phyloP scores from a whole-genome alignment of 2,113 vertebrate species.

The Gadus chalcogrammus region DNA sequence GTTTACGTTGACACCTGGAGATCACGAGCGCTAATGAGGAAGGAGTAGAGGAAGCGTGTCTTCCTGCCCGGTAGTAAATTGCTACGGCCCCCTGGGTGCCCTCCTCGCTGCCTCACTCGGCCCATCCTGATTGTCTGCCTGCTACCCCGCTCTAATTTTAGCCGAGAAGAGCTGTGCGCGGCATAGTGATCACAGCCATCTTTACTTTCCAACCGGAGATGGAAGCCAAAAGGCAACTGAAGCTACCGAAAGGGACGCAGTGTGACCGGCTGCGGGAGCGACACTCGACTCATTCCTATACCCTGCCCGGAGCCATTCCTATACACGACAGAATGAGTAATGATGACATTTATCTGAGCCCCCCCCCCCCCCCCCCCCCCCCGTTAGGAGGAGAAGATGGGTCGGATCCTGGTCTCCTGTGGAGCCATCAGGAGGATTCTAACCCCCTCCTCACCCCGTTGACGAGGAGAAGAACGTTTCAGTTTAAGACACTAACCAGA shows the following conservation, averaged over 20 bases:
- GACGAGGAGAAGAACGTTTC: too few species aligned
- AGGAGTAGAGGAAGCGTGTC: too few species aligned
- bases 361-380: too few species aligned
- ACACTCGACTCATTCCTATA: too few species aligned
- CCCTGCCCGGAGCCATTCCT: too few species aligned
- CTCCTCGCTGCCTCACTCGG: slow-evolving; percentile 50
- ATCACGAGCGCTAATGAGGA: not conserved
- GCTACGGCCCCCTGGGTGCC: slow-evolving; percentile 42
- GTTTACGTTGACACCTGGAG: slow-evolving; percentile 14
- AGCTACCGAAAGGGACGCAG: slow-evolving; percentile 25
- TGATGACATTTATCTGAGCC: too few species aligned
- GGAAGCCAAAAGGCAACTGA: slow-evolving; percentile 45
- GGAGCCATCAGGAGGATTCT: too few species aligned
- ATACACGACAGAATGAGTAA: too few species aligned
- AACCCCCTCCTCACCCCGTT: too few species aligned
- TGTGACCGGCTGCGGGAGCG: slow-evolving; percentile 13
- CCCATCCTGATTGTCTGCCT: slow-evolving; percentile 25
- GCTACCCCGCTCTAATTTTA: slow-evolving; percentile 72
- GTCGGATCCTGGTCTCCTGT: too few species aligned
- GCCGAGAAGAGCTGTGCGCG: slow-evolving; percentile 61
- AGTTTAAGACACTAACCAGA: too few species aligned
- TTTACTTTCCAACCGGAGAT: slow-evolving; percentile 64
- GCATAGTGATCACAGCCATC: slow-evolving; percentile 74
- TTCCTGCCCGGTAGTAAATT: slow-evolving; percentile 2
- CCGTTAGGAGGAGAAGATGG: too few species aligned